These are phyloP conservation scores for Hiodon tergisus DNA, from an alignment of 2,113 vertebrate genomes.

Conservation along the genomic window DNA sequence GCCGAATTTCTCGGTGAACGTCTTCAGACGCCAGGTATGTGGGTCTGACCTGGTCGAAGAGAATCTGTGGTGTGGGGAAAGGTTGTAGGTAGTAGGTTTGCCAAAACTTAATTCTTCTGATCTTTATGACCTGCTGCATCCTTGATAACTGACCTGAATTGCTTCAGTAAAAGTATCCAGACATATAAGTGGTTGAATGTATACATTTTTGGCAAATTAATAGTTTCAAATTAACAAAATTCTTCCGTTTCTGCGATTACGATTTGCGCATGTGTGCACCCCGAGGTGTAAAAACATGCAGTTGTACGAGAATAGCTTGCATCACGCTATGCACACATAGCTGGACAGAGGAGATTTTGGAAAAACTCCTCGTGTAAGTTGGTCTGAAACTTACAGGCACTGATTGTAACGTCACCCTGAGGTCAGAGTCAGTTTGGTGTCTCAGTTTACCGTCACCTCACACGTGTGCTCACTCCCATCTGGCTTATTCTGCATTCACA, in stretches of 20 bases:
- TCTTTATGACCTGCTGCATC: no score
- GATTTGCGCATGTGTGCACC: neutral
- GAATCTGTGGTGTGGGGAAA: no score
- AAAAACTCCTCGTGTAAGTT: neutral
- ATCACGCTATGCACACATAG: neutral
- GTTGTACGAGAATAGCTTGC: neutral
- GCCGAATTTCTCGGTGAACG: no score
- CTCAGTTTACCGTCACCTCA: neutral
- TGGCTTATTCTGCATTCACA: no score
- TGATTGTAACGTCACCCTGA: neutral
- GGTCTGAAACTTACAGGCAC: neutral
- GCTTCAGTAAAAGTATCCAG: no score
- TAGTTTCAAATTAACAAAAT: no score
- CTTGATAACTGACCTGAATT: no score
- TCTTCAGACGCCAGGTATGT: no score
- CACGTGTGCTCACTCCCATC: neutral
- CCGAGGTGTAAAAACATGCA: neutral
- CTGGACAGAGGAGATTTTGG: neutral
- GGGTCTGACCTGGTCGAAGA: no score
- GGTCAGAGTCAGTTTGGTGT: neutral
- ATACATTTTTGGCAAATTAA: no score
- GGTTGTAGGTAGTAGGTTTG: neutral
- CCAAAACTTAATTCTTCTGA: neutral
- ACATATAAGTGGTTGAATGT: no score
- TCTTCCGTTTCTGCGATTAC: no score